Conservation (phyloP, 2,888 invertebrate genomes). For the Leptopilina myrica region DNA sequence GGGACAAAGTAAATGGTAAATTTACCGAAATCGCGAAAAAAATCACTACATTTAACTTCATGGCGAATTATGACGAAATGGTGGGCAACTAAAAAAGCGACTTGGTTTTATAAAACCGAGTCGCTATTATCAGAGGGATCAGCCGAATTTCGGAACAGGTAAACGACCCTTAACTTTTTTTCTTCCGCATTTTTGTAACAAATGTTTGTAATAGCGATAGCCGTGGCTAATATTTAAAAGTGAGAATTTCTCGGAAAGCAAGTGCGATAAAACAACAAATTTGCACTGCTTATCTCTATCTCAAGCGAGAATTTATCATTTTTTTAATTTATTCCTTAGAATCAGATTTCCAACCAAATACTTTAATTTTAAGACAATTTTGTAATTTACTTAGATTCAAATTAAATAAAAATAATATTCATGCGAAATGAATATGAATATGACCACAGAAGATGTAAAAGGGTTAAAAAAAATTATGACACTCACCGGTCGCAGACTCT, state of each 20-base stretch:
- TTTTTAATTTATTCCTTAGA: too few species aligned
- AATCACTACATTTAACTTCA: slow-evolving; percentile 47
- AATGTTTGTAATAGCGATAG: slow-evolving; percentile 48
- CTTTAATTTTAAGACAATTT: too few species aligned
- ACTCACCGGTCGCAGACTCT: too few species aligned
- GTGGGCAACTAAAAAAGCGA: slow-evolving; percentile 36
- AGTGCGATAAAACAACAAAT: slow-evolving; percentile 50
- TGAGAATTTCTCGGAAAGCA: slow-evolving; percentile 44
- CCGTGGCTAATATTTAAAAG: slow-evolving; percentile 45
- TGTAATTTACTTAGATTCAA: too few species aligned
- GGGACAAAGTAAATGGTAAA: neutral
- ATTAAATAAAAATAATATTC: too few species aligned
- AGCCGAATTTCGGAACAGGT: slow-evolving; percentile 15
- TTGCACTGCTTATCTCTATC: slow-evolving; percentile 48
- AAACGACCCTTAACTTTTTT: slow-evolving; percentile 15
- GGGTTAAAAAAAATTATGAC: too few species aligned
- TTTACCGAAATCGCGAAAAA: slow-evolving; percentile 3
- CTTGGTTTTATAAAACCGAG: slow-evolving; percentile 56
- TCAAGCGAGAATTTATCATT: too few species aligned
- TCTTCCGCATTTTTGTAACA: slow-evolving; percentile 20
- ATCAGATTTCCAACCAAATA: too few species aligned
- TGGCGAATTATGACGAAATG: slow-evolving; percentile 52
- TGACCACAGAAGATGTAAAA: too few species aligned
- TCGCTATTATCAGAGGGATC: slow-evolving; percentile 26
- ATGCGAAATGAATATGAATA: too few species aligned